These are phyloP conservation scores for Stegana nigrithorax DNA, from an alignment of 2,888 invertebrate genomes.

Conservation along the genomic window DNA sequence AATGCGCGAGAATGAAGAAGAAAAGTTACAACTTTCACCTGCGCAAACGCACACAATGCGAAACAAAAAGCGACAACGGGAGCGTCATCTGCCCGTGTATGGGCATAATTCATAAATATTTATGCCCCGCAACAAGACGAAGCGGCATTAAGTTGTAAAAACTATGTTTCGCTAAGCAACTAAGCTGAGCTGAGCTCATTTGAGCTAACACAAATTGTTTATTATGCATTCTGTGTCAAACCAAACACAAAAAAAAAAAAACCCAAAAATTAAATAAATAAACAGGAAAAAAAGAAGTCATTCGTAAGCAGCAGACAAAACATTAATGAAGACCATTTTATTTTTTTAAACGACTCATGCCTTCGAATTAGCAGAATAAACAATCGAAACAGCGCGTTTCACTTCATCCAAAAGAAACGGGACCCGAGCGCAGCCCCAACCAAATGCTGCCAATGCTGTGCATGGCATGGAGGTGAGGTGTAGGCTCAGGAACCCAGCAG, in stretches of 20 bases:
- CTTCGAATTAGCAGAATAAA: neutral
- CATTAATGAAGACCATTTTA: neutral
- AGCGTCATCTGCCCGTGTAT: neutral
- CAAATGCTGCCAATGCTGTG: too few species aligned
- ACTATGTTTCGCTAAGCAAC: neutral
- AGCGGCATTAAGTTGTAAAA: neutral
- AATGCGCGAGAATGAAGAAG: neutral
- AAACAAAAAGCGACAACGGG: neutral
- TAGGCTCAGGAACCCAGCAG: too few species aligned
- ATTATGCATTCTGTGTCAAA: too few species aligned
- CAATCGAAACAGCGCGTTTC: neutral
- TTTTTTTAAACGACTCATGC: neutral
- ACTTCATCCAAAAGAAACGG: too few species aligned
- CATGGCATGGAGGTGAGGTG: too few species aligned
- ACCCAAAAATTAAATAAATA: neutral
- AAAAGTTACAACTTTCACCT: conserved; percentile 5
- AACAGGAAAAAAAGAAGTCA: neutral
- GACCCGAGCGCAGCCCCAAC: too few species aligned
- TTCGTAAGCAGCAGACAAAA: neutral
- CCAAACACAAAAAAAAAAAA: neutral
- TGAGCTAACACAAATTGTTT: neutral
- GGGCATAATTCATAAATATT: conserved; percentile 1
- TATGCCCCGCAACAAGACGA: neutral
- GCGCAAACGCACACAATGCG: neutral
- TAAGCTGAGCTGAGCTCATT: neutral